Conservation (phyloP, 30 jellyfish, hydroid and myxozoan genomes). For the Cassiopea xamachana region DNA sequence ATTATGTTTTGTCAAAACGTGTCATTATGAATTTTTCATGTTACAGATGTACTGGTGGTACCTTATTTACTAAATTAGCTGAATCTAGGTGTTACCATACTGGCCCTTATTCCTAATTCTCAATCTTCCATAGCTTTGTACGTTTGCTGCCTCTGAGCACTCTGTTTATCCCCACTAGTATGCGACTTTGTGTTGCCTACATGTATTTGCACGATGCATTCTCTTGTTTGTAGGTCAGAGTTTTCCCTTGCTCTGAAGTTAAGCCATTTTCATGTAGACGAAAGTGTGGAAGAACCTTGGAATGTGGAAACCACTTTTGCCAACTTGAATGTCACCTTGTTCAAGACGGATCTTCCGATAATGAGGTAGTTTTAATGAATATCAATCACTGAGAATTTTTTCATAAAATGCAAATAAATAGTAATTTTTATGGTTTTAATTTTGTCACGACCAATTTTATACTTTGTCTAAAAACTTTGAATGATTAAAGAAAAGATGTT, state of each 20-base stretch:
- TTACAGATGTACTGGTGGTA: no score
- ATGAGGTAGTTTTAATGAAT: constrained; percentile 31
- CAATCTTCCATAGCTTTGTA: no score
- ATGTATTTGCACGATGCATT: neutral
- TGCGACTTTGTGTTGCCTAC: neutral
- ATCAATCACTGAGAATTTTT: neutral
- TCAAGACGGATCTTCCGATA: constrained; percentile 41
- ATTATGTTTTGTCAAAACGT: no score
- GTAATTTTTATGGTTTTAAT: neutral
- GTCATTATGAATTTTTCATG: no score
- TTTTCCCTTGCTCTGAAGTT: constrained; percentile 76
- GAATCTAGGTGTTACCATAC: no score
- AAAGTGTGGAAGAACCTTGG: constrained; percentile 73
- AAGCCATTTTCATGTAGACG: constrained; percentile 83
- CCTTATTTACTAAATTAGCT: no score
- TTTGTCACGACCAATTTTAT: neutral
- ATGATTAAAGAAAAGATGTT: neutral
- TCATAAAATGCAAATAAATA: neutral
- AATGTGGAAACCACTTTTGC: constrained; percentile 90
- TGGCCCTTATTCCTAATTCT: no score
- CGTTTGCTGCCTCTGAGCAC: no score
- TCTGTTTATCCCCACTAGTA: no score
- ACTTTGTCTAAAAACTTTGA: neutral
- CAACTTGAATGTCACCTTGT: constrained; percentile 88
- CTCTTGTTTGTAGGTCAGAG: constrained; percentile 40